Base-by-base conservation (phyloP, 2,797 vertebrate species). In the Pelodytes ibericus region DNA sequence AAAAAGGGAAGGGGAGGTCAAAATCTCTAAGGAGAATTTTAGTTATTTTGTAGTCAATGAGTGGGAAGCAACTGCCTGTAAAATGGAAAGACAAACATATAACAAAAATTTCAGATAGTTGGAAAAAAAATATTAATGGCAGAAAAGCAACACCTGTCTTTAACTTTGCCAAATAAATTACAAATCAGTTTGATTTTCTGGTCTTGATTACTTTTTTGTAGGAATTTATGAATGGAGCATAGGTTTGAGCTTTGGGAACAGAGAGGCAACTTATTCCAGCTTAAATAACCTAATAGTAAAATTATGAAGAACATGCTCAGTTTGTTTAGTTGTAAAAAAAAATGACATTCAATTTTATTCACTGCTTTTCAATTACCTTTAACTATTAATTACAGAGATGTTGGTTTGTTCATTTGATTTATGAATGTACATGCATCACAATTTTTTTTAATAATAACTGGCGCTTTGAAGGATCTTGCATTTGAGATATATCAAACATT, bases 141-240 rank as follows among this genome's bases (percentile, higher is more conserved):
- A 51, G 29, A 51, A 13, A 3, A 30, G 44, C 39, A 67, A 67
- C 26, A 10, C 47, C 8, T 47, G 25, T 51, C 64, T 30, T n/a
- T 20, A n/a, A 22, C 25, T 20, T 44, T 67, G 64, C 64, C 64
- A 67, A 53, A 67, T 51, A 22, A 67, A 67, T 67, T 67, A 67
- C 30, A 67, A 67, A 67, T 67, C 64, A 67, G 41, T n/a, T 64
- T 7, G 24, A 29, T 29, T 67, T 27, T 67, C 6, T 5, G 26
- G 26, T 51, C 44, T 36, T 67, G 64, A 65, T 63, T 31, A 47
- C 44, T 66, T 27, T 67, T 67, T 67, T 31, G 41, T 51, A 30
- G 64, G 44, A 31, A 29, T 27, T 67, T 51, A 67, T 67, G 44
- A 53, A 67, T 30, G 26, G 33, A 65, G 33, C 63, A 65, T 25